phyloP scores from a whole-genome alignment of 1,140 invertebrate species.

The Galleria mellonella region DNA sequence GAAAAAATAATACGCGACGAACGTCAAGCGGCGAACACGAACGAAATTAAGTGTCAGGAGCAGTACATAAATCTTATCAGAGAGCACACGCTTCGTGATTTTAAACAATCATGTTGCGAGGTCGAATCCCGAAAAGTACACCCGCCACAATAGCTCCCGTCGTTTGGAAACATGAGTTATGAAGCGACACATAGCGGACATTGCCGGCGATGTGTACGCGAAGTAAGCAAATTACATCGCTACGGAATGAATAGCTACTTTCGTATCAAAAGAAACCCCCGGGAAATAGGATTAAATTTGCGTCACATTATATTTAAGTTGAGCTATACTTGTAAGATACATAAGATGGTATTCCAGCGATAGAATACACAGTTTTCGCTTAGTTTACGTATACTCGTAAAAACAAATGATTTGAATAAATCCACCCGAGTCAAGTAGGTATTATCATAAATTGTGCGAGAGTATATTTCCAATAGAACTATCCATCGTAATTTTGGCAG shows the following conservation, averaged over 20 bases:
- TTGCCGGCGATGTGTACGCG: background rate
- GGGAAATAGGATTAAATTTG: too few species aligned
- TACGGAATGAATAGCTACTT: background rate
- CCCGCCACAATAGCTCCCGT: constrained; percentile 19
- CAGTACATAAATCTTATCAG: constrained; percentile 38
- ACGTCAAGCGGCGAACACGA: constrained; percentile 23
- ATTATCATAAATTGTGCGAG: too few species aligned
- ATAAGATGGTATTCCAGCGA: too few species aligned
- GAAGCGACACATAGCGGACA: constrained; percentile 2
- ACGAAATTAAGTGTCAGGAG: constrained; percentile 37
- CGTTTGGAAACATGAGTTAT: constrained; percentile 25
- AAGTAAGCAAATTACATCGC: background rate
- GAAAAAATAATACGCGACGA: constrained; percentile 12
- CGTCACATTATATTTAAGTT: too few species aligned
- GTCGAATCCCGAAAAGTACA: constrained; percentile 21
- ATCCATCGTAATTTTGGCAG: too few species aligned
- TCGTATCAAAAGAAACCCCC: too few species aligned
- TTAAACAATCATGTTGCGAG: constrained; percentile 34
- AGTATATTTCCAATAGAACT: too few species aligned
- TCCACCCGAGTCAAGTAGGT: too few species aligned
- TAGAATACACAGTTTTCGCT: too few species aligned
- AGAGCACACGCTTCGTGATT: constrained; percentile 27
- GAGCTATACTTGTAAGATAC: too few species aligned
- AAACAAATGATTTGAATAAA: too few species aligned
- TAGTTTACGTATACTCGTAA: too few species aligned